A percentile compares a stretch with the other conserved stretches of the same genome.
Evolutionary conservation across 2,113 vertebrate species (phyloP).

Genomic region (Elephantulus edwardii): DNA sequence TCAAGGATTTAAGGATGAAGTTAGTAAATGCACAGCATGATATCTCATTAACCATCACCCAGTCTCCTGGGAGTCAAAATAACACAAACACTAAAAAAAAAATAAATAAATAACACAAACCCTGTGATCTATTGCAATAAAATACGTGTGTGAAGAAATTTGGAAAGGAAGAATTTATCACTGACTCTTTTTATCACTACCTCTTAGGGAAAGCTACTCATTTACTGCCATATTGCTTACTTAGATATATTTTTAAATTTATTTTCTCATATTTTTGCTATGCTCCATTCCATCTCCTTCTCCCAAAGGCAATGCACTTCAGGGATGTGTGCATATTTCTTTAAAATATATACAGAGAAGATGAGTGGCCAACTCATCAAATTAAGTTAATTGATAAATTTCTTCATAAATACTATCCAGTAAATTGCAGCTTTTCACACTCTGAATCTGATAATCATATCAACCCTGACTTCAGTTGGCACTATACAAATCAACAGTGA

Average conservation of each 20-base stretch:
- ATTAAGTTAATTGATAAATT: not conserved
- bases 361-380: not conserved
- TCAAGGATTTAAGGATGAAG: slow-evolving; percentile 71
- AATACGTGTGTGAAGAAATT: not conserved
- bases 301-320: not conserved
- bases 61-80: not conserved
- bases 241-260: not conserved
- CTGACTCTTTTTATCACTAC: not conserved
- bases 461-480: not conserved
- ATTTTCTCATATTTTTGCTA: not conserved
- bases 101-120: not conserved
- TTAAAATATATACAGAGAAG: not conserved
- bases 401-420: not conserved
- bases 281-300: too few relatives aligned
- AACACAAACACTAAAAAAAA: not conserved
- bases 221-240: not conserved
- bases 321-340: not conserved
- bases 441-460: not conserved
- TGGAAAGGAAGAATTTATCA: not conserved
- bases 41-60: slow-evolving; percentile 26
- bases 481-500: not conserved
- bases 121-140: not conserved
- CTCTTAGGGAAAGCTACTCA: not conserved
- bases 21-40: slow-evolving; percentile 61
- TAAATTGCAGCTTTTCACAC: not conserved